Evolutionary conservation across 1,140 invertebrate genomes (phyloP), one percentile per base, ranked within the genome.

Genomic region (Manduca sexta): DNA sequence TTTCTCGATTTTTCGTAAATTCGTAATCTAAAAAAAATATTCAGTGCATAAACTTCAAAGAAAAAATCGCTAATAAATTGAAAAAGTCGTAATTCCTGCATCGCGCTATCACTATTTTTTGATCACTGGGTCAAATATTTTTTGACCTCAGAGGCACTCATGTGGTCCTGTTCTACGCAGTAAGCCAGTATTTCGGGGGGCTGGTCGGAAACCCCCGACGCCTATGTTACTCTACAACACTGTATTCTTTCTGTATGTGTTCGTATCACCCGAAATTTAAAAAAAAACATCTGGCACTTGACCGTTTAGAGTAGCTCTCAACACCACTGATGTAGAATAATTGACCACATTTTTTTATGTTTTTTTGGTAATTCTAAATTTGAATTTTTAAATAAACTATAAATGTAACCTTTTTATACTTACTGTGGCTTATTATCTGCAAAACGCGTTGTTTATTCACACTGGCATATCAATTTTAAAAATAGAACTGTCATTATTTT

Each of bases 231-330:
- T 53, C 33, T 42, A 44, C 45, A 73, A 75, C 69, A 76, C 69
- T 63, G 8, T 26, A 47, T 37, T 60, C 55, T 56, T 52, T 52
- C 71, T 66, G 34, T 55, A 56, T 60, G 65, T 73, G 69, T 75
- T 73, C 69, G 56, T 54, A 71, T 61, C 17, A 61, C 40, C 49
- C 45, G 26, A 60, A 67, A 52, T 60, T 49, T 21, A 66, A 70
- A 44, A 75, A 75, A 72, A 75, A 75, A 73, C 64, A 34, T 42
- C 52, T 56, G 61, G 52, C 51, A 46, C 54, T 52, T 79, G 72
- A 79, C 73, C 69, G 60, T 75, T 70, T 74, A 79, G 71, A 74
- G 75, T 71, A 53, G 31, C 38, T 69, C 75, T 76, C 75, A 76
- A 70, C 69, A 60, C 67, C 59, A 76, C 75, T 79, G 66, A 45